These are phyloP conservation scores for Eristalis arbustorum DNA, from an alignment of 2,888 invertebrate genomes.

Conservation along the genomic window DNA sequence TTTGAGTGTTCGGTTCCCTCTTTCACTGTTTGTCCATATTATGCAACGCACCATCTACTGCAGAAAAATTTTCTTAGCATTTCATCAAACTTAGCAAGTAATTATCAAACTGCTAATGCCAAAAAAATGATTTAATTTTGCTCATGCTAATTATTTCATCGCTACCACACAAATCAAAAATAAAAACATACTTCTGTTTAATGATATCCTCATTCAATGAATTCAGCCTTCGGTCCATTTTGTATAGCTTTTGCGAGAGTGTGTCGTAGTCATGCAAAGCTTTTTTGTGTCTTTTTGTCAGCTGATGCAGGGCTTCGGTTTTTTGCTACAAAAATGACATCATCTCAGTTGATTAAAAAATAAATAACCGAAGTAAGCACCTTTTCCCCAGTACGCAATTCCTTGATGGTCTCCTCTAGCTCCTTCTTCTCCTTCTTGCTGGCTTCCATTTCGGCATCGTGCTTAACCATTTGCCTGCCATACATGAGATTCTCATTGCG, in stretches of 20 bases:
- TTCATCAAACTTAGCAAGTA: no score
- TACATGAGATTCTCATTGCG: slow-evolving; percentile 72
- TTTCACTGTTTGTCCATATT: no score
- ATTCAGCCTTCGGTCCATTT: slow-evolving; percentile 73
- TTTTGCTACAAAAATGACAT: slow-evolving; percentile 67
- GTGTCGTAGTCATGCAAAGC: slow-evolving; percentile 74
- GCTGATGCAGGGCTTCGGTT: slow-evolving; percentile 72
- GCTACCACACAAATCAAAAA: not conserved
- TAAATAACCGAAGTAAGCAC: slow-evolving; percentile 8
- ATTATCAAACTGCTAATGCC: no score
- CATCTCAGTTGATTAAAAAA: not conserved
- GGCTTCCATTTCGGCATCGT: slow-evolving; percentile 73
- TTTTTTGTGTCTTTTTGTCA: slow-evolving; percentile 74
- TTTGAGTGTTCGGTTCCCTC: no score
- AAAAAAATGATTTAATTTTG: no score
- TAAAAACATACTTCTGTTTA: slow-evolving; percentile 44
- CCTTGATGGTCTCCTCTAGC: slow-evolving; percentile 73
- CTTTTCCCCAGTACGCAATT: slow-evolving; percentile 74
- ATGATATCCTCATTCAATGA: slow-evolving; percentile 74
- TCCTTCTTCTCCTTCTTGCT: slow-evolving; percentile 72
- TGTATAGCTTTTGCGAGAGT: slow-evolving; percentile 74
- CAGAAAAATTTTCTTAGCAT: no score
- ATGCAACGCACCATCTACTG: no score
- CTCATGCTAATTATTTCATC: no score
- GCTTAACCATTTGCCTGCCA: slow-evolving; percentile 71